Evolutionary conservation across 1,140 invertebrate genomes (phyloP), one percentile per base, ranked within the genome.

Genomic region (Rhopalosiphum padi): DNA sequence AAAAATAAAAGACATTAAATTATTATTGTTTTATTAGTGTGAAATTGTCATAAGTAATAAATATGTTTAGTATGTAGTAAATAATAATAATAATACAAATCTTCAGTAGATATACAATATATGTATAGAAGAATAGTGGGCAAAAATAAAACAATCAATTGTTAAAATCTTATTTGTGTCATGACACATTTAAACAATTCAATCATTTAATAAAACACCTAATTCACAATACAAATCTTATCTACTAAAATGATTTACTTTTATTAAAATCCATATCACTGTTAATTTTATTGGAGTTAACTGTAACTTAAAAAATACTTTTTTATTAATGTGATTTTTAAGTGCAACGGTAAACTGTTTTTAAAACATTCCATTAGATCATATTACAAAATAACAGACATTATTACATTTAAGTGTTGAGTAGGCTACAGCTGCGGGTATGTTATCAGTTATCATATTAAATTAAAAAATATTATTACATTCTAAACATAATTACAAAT

Each of bases 211-310:
- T 87, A 18, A 9, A 25, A 46, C 23, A 48, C 15, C 15, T 48
- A 87, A 30, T n/a, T n/a, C 1, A 48, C 85, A 46, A 48, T 43
- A n/a, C 11, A 46, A 48, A 30, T 87, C 7, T 87, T 87, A 30
- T n/a, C 15, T n/a, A 48, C 30, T 30, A 22, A 48, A 87, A n/a
- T 87, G 5, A 87, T 48, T n/a, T 30, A n/a, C 60, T 46, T 11
- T 30, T 87, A 46, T 87, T 87, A 87, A 87, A 87, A 46, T 87
- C 43, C 15, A n/a, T 77, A n/a, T 77, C 60, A n/a, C 4, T 77
- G 30, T 68, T 51, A 3, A 77, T 68, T 77, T 77, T 77, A 18
- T 77, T 77, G 11, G 18, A 77, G 60, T 77, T n/a, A 18, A 77
- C 9, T 77, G n/a, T 77, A 77, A 77, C n/a, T n/a, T n/a, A 21